Conservation (phyloP, 2,113 vertebrate species). For the Tetrax tetrax region DNA sequence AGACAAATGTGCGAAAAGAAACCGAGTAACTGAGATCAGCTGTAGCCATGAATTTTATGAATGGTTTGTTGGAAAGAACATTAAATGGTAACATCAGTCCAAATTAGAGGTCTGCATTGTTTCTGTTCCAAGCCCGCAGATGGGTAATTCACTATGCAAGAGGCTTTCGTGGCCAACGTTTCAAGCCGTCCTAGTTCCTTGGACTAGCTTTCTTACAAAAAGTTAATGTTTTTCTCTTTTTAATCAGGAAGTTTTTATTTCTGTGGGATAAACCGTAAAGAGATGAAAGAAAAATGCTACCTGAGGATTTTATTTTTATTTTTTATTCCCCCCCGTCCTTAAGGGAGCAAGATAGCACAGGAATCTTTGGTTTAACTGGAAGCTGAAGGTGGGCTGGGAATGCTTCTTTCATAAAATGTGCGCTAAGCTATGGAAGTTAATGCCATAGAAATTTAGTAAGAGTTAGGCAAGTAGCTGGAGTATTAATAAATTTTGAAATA, state of each 20-base stretch:
- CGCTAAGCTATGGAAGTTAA: background rate
- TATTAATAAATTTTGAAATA: background rate
- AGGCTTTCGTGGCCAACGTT: constrained; percentile 52
- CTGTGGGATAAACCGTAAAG: background rate
- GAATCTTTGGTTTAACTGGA: background rate
- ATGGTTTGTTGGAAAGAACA: constrained; percentile 64
- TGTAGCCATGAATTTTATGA: constrained; percentile 58
- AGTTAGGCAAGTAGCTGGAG: background rate
- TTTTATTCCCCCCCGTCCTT: background rate
- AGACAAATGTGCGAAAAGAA: constrained; percentile 43
- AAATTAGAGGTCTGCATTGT: constrained; percentile 44
- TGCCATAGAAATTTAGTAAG: background rate
- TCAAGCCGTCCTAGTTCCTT: constrained; percentile 46
- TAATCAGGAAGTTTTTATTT: background rate
- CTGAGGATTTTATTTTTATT: background rate
- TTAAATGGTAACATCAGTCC: constrained; percentile 54
- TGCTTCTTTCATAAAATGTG: background rate
- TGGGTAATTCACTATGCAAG: constrained; percentile 53
- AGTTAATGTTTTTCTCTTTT: too few species aligned
- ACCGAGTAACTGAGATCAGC: constrained; percentile 37
- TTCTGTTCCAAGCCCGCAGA: constrained; percentile 57
- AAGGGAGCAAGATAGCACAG: background rate
- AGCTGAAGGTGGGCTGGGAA: background rate
- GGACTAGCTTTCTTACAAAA: constrained; percentile 9
- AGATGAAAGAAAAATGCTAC: background rate